phyloP scores from a whole-genome alignment of 2,797 vertebrate genomes.

The Hipposideros larvatus region DNA sequence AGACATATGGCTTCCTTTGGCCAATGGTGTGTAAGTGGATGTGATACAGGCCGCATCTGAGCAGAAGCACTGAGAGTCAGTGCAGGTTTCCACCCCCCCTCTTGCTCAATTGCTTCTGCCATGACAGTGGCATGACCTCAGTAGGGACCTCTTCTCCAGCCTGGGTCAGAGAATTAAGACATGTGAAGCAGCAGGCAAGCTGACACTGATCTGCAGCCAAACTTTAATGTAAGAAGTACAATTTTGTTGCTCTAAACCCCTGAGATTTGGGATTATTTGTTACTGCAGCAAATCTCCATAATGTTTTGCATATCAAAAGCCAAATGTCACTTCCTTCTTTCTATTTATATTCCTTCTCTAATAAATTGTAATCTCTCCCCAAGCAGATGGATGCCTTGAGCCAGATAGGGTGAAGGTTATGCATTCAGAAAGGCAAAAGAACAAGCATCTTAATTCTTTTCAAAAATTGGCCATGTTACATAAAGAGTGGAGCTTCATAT shows the following conservation, averaged over 20 bases:
- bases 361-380: conserved; percentile 23
- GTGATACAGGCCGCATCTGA: not conserved
- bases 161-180: not conserved
- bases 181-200: not conserved
- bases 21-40: not conserved
- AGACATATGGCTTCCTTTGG: not conserved
- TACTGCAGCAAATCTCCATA: not conserved
- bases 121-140: not conserved
- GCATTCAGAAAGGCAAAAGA: conserved; percentile 63
- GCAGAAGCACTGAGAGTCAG: not conserved
- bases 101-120: not conserved
- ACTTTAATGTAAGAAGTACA: not conserved
- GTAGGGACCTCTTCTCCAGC: not conserved
- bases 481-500: conserved; percentile 18
- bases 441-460: conserved; percentile 49
- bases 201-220: not conserved
- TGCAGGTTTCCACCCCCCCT: not conserved
- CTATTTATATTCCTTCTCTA: conserved; percentile 48
- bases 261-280: conserved; percentile 27
- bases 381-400: conserved; percentile 34
- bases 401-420: conserved; percentile 43
- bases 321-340: conserved; percentile 62
- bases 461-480: conserved; percentile 24
- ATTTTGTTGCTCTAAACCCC: not conserved
- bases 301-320: conserved; percentile 52